These are phyloP conservation scores for Rhyacophila evoluta DNA, from an alignment of 2,888 invertebrate species.

Conservation along the genomic window DNA sequence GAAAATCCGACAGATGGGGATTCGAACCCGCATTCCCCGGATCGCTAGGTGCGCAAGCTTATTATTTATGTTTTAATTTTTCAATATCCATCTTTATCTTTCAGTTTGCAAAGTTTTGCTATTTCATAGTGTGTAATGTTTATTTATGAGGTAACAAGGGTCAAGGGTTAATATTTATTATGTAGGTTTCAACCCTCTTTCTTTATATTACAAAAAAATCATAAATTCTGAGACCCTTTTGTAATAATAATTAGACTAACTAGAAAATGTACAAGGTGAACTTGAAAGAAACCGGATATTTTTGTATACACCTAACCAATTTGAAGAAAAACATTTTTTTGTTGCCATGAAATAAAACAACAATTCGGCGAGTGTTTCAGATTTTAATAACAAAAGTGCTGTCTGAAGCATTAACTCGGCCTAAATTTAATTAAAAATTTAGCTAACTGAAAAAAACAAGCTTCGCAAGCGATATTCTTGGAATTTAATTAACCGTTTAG, in stretches of 20 bases:
- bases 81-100: no score
- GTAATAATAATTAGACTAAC: slow-evolving; percentile 1
- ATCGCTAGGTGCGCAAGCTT: no score
- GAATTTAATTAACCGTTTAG: slow-evolving; percentile 13
- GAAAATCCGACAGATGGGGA: no score
- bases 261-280: not conserved
- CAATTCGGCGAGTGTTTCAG: not conserved
- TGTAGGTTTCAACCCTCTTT: not conserved
- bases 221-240: not conserved
- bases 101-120: not conserved
- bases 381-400: slow-evolving; percentile 22
- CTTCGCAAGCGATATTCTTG: not conserved
- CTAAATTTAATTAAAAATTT: not conserved
- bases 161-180: not conserved
- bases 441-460: not conserved
- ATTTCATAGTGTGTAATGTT: not conserved
- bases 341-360: not conserved
- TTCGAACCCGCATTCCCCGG: no score
- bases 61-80: no score
- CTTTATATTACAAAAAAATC: not conserved
- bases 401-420: not conserved
- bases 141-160: slow-evolving; percentile 1
- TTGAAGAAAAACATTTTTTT: not conserved
- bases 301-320: not conserved
- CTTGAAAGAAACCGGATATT: not conserved